Conservation (phyloP, 2,888 invertebrate genomes). For the Sphaerophoria taeniata region DNA sequence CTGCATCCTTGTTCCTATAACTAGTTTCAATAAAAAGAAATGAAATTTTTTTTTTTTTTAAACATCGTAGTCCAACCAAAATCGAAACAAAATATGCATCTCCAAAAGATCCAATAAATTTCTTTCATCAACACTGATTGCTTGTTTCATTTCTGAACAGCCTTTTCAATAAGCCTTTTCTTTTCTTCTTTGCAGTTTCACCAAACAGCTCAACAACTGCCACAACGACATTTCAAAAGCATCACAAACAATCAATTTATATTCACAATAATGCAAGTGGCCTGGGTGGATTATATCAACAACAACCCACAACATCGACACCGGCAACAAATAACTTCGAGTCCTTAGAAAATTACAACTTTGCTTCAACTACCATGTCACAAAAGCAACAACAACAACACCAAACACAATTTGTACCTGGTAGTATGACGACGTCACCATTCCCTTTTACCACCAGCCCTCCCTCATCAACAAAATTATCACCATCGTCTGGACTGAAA, state of each 20-base stretch:
- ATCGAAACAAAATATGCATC: too few relatives aligned
- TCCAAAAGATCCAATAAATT: too few relatives aligned
- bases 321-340: constrained; percentile 66
- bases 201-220: constrained; percentile 77
- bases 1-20: too few relatives aligned
- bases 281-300: constrained; percentile 42
- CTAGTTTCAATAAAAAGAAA: too few relatives aligned
- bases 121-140: too few relatives aligned
- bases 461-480: constrained; percentile 48
- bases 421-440: constrained; percentile 39
- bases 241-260: constrained; percentile 59
- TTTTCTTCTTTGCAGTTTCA: constrained; percentile 74
- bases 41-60: too few relatives aligned
- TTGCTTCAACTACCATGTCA: constrained; percentile 63
- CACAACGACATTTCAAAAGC: constrained; percentile 75
- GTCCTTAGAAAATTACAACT: constrained; percentile 61
- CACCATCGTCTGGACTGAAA: constrained; percentile 20
- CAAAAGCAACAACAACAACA: constrained; percentile 39
- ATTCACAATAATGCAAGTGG: constrained; percentile 60
- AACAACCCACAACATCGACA: not conserved
- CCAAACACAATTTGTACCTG: constrained; percentile 8
- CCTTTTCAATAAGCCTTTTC: not conserved
- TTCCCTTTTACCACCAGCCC: constrained; percentile 49
- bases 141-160: too few relatives aligned
- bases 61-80: too few relatives aligned